These are phyloP conservation scores for Molossus alvarezi DNA, from an alignment of 2,797 vertebrate species.

Conservation along the genomic window DNA sequence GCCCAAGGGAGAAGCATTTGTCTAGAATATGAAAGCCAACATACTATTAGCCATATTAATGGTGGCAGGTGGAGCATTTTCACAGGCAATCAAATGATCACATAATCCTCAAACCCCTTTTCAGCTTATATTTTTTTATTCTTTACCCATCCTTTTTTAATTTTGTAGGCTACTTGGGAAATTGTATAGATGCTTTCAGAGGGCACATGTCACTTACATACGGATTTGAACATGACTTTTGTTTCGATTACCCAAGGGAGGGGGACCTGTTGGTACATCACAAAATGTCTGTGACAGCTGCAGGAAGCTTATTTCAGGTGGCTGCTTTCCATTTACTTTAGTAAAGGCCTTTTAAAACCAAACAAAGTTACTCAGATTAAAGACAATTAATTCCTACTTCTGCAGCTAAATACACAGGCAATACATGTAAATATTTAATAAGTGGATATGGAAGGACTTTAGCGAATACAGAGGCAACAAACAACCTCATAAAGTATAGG, in stretches of 20 bases:
- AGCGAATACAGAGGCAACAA: conserved; percentile 87
- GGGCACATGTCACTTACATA: not conserved
- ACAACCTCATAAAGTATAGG: conserved; percentile 88
- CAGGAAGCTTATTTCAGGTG: conserved; percentile 84
- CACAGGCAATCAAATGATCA: not conserved
- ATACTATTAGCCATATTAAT: not conserved
- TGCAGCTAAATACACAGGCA: conserved; percentile 81
- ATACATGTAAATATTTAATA: conserved; percentile 88
- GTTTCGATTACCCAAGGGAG: not conserved
- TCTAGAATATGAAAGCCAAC: not conserved
- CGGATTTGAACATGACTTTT: not conserved
- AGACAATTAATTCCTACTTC: conserved; percentile 84
- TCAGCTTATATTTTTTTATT: not conserved
- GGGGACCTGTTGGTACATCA: not conserved
- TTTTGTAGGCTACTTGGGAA: conserved; percentile 52
- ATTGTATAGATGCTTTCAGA: conserved; percentile 51
- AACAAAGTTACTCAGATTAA: conserved; percentile 82
- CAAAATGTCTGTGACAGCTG: conserved; percentile 82
- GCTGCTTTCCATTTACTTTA: conserved; percentile 85
- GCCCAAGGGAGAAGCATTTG: not conserved
- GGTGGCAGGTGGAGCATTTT: not conserved
- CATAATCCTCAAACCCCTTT: not conserved
- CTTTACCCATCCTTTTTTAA: conserved; percentile 8
- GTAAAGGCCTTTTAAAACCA: conserved; percentile 82
- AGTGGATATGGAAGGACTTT: conserved; percentile 83